These are phyloP conservation scores for Pristiophorus japonicus DNA, from an alignment of 2,113 vertebrate species.

Conservation along the genomic window DNA sequence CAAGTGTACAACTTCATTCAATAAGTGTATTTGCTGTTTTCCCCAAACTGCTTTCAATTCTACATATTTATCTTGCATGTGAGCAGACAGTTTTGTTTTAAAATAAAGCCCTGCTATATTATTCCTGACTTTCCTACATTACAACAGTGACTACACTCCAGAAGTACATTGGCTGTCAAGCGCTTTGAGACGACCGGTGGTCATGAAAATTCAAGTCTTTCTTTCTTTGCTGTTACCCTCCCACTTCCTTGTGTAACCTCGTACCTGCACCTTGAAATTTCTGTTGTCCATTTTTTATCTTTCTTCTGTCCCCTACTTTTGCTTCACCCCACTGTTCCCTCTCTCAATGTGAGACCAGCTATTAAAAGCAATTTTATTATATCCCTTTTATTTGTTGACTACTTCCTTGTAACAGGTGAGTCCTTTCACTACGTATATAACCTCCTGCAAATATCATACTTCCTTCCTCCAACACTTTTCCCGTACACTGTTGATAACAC, in stretches of 20 bases:
- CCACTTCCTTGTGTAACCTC: not conserved
- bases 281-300: not conserved
- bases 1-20: not conserved
- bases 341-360: not conserved
- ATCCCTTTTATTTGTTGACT: not conserved
- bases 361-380: not conserved
- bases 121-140: not conserved
- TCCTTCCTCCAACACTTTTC: not conserved
- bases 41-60: not conserved
- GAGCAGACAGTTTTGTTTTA: no score
- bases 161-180: no score
- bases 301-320: not conserved
- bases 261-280: not conserved
- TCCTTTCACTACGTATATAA: not conserved
- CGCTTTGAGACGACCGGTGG: no score
- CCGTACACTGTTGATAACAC: not conserved
- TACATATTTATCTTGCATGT: not conserved
- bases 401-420: not conserved
- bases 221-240: no score
- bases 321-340: not conserved
- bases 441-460: not conserved
- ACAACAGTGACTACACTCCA: no score
- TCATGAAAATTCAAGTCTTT: no score
- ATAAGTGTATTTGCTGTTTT: not conserved
- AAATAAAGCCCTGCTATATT: not conserved